These are phyloP conservation scores for Ophion ellenae DNA, from an alignment of 2,888 invertebrate genomes.

Conservation along the genomic window DNA sequence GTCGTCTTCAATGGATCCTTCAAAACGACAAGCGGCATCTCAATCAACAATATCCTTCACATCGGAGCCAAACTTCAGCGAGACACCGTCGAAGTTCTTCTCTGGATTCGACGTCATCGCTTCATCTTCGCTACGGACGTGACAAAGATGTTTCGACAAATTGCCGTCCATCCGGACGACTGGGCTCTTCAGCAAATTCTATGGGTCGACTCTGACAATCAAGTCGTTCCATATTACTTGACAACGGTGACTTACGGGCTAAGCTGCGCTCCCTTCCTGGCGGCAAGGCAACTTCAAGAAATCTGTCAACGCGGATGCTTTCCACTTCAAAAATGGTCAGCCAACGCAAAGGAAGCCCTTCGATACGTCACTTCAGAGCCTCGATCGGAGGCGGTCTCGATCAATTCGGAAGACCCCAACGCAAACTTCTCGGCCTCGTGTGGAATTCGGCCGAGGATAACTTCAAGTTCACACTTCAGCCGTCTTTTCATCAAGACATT, in stretches of 20 bases:
- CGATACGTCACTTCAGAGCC: neutral
- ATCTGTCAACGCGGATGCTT: conserved; percentile 13
- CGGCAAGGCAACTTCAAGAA: conserved; percentile 15
- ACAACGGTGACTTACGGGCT: conserved; percentile 56
- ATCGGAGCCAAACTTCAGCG: conserved; percentile 6
- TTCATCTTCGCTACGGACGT: conserved; percentile 51
- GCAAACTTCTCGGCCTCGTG: neutral
- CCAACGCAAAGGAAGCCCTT: neutral
- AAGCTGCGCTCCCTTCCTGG: conserved; percentile 43
- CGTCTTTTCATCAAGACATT: neutral
- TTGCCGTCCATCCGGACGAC: conserved; percentile 2
- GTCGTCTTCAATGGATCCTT: conserved; percentile 46
- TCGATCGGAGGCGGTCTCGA: neutral
- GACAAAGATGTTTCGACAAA: conserved; percentile 33
- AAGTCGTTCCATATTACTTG: conserved; percentile 13
- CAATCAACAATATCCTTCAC: conserved; percentile 37
- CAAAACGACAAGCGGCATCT: conserved; percentile 3
- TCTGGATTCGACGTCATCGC: too few species aligned
- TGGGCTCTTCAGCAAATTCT: conserved; percentile 48
- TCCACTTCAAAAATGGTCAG: conserved; percentile 21
- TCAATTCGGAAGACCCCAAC: neutral
- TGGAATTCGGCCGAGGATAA: neutral
- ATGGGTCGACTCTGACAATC: conserved; percentile 12
- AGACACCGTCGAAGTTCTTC: conserved; percentile 10
- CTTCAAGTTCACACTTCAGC: neutral